phyloP scores from a whole-genome alignment of 2,797 vertebrate species.

The Epinephelus awoara region DNA sequence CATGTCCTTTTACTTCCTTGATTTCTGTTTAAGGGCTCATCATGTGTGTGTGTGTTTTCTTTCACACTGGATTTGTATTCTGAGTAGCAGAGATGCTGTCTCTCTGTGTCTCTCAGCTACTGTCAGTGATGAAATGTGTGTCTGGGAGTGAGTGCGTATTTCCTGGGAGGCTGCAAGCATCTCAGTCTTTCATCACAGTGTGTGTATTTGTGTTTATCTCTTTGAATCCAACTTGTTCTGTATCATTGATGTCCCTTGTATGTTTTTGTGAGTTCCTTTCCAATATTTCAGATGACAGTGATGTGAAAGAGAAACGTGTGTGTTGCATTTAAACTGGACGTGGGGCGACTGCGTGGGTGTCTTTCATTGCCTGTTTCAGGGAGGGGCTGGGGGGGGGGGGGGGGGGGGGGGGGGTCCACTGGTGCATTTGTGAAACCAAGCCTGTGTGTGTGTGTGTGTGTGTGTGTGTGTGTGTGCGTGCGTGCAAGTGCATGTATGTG shows the following conservation, averaged over 20 bases:
- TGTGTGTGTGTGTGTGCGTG: slow-evolving; percentile 35
- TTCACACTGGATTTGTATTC: slow-evolving; percentile 64
- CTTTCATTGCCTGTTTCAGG: slow-evolving; percentile 51
- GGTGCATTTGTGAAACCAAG: slow-evolving; percentile 53
- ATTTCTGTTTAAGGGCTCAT: slow-evolving; percentile 57
- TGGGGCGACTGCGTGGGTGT: slow-evolving; percentile 47
- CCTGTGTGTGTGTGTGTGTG: slow-evolving; percentile 11
- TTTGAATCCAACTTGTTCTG: slow-evolving; percentile 68
- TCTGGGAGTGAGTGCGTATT: slow-evolving; percentile 37
- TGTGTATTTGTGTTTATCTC: slow-evolving; percentile 66
- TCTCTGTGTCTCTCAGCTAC: slow-evolving; percentile 47
- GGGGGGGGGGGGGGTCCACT: slow-evolving; percentile 4
- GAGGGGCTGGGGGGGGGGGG: background rate
- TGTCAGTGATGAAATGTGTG: slow-evolving; percentile 59
- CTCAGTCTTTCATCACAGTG: slow-evolving; percentile 53
- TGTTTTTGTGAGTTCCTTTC: slow-evolving; percentile 53
- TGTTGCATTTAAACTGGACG: slow-evolving; percentile 48
- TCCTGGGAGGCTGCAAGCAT: slow-evolving; percentile 64
- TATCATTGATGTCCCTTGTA: slow-evolving; percentile 59
- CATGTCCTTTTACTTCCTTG: slow-evolving; percentile 63
- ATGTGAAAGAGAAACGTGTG: slow-evolving; percentile 44
- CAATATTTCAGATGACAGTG: slow-evolving; percentile 71
- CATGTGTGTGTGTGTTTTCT: slow-evolving; percentile 48
- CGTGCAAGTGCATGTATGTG: slow-evolving; percentile 14
- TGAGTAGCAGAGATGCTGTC: slow-evolving; percentile 30